Evolutionary conservation across 2,797 vertebrate species (phyloP).

Genomic region (Cuculus canorus): DNA sequence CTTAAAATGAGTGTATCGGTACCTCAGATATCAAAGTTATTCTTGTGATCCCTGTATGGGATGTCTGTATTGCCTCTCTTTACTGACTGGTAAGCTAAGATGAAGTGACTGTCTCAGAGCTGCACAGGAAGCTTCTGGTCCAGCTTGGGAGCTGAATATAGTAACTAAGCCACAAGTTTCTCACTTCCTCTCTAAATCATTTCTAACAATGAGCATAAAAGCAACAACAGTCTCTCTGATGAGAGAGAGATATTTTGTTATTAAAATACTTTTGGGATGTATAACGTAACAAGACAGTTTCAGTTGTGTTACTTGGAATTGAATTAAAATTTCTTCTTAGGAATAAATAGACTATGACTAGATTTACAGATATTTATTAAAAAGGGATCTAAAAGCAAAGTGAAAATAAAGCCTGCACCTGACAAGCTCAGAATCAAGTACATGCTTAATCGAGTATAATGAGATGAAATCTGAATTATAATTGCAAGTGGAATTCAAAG

Average conservation of each 20-base stretch:
- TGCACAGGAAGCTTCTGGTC: background rate
- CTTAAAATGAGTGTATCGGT: background rate
- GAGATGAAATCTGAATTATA: background rate
- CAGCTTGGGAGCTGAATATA: background rate
- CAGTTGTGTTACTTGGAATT: background rate
- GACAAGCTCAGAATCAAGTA: background rate
- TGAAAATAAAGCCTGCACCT: background rate
- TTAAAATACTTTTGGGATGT: background rate
- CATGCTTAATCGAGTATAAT: fast-evolving
- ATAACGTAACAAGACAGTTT: background rate
- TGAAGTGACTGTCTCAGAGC: background rate
- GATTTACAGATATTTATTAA: background rate
- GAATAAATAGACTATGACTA: background rate
- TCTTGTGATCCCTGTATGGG: background rate
- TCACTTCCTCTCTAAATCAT: background rate
- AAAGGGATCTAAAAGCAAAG: background rate
- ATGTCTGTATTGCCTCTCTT: background rate
- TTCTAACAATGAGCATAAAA: background rate
- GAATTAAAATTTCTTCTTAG: background rate
- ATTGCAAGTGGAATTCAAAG: background rate
- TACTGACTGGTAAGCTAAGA: background rate
- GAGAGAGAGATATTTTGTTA: background rate
- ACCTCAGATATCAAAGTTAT: background rate
- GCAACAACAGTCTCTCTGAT: background rate
- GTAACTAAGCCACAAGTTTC: background rate